phyloP scores from a whole-genome alignment of 2,113 vertebrate species.

The Epinephelus lanceolatus region DNA sequence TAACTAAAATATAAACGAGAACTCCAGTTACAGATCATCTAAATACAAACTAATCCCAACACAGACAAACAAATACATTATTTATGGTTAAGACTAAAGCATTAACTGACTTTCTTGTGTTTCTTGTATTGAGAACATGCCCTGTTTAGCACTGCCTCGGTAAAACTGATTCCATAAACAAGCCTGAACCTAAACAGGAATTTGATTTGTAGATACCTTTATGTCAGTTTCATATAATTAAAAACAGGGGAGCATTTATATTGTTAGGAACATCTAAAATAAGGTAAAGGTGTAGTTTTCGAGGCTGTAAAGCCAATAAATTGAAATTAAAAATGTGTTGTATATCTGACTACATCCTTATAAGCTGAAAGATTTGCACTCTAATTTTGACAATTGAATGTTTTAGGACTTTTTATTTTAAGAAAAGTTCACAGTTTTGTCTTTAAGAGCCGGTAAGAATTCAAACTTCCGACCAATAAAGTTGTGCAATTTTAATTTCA shows the following conservation, averaged over 20 bases:
- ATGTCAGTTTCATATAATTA: neutral
- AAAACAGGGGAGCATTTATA: neutral
- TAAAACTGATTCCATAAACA: neutral
- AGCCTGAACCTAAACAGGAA: neutral
- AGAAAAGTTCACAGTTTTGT: neutral
- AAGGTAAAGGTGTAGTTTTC: neutral
- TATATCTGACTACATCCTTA: neutral
- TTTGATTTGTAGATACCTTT: too few relatives aligned
- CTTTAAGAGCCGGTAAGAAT: neutral
- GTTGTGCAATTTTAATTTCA: too few relatives aligned
- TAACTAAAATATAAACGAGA: rapidly evolving
- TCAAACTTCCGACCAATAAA: neutral
- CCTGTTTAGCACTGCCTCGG: neutral
- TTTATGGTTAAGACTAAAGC: neutral
- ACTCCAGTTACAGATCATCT: neutral
- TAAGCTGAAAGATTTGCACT: too few relatives aligned
- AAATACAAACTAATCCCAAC: neutral
- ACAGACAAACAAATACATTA: neutral
- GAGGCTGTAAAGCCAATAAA: neutral
- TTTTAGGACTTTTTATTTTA: neutral
- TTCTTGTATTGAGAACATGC: too few relatives aligned
- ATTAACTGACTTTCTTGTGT: neutral
- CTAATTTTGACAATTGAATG: neutral
- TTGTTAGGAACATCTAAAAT: neutral
- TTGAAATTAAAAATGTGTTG: neutral